A percentile compares a stretch with the other conserved stretches of the same genome.
Evolutionary conservation across 2,113 vertebrate species (phyloP).

Genomic region (Campylorhamphus procurvoides): DNA sequence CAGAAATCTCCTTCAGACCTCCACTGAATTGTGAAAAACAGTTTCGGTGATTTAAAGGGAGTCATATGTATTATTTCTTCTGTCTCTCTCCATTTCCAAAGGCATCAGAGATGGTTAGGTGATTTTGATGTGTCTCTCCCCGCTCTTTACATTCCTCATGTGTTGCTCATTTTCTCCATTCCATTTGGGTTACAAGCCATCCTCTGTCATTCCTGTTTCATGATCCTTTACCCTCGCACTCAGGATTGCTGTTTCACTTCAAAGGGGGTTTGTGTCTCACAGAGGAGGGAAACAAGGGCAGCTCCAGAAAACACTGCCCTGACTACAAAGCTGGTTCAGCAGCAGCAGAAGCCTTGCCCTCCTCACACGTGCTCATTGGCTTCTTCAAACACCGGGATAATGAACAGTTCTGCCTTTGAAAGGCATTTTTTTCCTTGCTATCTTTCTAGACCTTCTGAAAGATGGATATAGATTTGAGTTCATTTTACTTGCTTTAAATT

Average conservation of each 20-base stretch:
- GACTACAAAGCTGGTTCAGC: not conserved
- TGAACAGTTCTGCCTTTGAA: not conserved
- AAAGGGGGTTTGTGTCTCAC: constrained; percentile 16
- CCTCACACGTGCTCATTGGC: not conserved
- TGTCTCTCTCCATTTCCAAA: constrained; percentile 23
- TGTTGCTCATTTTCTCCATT: constrained; percentile 59
- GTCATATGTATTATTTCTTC: constrained; percentile 23
- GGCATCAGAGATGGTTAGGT: constrained; percentile 53
- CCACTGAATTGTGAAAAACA: constrained; percentile 15
- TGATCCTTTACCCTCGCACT: constrained; percentile 19
- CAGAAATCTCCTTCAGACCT: constrained; percentile 32
- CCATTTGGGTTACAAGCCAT: constrained; percentile 57
- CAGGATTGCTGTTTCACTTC: not conserved
- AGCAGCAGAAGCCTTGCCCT: not conserved
- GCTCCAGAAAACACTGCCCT: not conserved
- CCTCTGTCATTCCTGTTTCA: constrained; percentile 24
- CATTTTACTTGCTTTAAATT: not conserved
- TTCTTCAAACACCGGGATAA: not conserved
- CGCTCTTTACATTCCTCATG: constrained; percentile 42
- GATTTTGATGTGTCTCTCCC: constrained; percentile 39
- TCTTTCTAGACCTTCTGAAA: not conserved
- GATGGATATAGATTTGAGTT: not conserved
- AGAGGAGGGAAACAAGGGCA: constrained; percentile 12
- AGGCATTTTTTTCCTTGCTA: not conserved
- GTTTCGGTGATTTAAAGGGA: constrained; percentile 14